Evolutionary conservation across 1,140 invertebrate species (phyloP).

Genomic region (Eupeodes corollae): DNA sequence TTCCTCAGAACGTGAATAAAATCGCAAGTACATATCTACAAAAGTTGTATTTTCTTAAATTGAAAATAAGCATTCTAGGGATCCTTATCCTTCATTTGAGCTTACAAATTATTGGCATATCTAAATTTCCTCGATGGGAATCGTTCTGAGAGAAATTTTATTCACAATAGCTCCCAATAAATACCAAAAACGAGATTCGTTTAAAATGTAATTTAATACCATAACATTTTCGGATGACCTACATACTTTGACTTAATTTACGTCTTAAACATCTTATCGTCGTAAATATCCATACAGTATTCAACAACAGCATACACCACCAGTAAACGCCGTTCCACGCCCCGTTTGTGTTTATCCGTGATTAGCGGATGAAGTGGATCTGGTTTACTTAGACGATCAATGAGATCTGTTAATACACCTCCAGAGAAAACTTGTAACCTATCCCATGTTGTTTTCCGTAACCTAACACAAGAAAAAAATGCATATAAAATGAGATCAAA

Average conservation of each 20-base stretch:
- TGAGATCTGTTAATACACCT: conserved; percentile 47
- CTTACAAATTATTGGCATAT: too few relatives aligned
- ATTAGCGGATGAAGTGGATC: conserved; percentile 48
- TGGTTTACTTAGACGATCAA: conserved; percentile 38
- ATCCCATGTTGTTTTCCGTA: conserved; percentile 57
- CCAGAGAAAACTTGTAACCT: conserved; percentile 57
- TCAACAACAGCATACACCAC: conserved; percentile 62
- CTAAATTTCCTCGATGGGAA: too few relatives aligned
- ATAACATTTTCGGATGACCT: too few relatives aligned
- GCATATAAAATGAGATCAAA: conserved; percentile 1
- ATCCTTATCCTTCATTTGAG: too few relatives aligned
- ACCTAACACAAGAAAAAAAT: conserved; percentile 42
- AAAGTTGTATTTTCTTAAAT: too few relatives aligned
- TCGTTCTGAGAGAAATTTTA: too few relatives aligned
- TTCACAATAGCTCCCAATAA: too few relatives aligned
- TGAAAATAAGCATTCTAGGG: too few relatives aligned
- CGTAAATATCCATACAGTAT: conserved; percentile 51
- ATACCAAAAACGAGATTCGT: too few relatives aligned
- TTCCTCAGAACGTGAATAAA: too few relatives aligned
- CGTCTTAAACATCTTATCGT: conserved; percentile 38
- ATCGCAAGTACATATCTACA: too few relatives aligned
- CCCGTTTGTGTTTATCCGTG: conserved; percentile 59
- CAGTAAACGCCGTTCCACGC: conserved; percentile 66
- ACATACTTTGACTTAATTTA: not conserved
- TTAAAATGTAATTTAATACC: too few relatives aligned